These are phyloP conservation scores for Plodia interpunctella DNA, from an alignment of 1,140 invertebrate genomes.

Conservation along the genomic window DNA sequence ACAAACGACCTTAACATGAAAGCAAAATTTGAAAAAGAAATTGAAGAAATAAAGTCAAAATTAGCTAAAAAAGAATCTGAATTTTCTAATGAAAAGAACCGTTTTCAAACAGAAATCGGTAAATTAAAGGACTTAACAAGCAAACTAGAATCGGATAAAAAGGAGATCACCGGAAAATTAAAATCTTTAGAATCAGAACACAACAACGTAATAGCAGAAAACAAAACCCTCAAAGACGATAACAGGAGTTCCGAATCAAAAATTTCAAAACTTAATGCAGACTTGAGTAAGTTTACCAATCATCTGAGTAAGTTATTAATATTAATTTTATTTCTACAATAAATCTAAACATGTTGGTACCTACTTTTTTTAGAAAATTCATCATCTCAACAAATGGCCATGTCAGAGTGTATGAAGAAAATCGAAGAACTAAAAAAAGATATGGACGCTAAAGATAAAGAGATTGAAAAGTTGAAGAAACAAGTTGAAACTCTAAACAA, in stretches of 20 bases:
- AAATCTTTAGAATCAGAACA: constrained; percentile 69
- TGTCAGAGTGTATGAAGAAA: constrained; percentile 75
- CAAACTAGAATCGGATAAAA: constrained; percentile 71
- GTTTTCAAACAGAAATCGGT: constrained; percentile 73
- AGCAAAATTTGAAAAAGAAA: constrained; percentile 62
- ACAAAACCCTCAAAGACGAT: constrained; percentile 71
- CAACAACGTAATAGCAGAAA: constrained; percentile 42
- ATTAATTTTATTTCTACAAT: no score
- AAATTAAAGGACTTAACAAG: constrained; percentile 69
- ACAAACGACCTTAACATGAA: constrained; percentile 70
- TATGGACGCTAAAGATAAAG: constrained; percentile 77
- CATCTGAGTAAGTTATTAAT: background rate
- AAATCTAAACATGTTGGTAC: no score
- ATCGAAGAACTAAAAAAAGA: constrained; percentile 77
- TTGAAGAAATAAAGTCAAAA: constrained; percentile 74
- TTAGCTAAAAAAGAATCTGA: constrained; percentile 70
- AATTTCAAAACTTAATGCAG: constrained; percentile 76
- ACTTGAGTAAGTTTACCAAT: constrained; percentile 65
- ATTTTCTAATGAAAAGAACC: constrained; percentile 73
- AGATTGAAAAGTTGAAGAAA: constrained; percentile 78
- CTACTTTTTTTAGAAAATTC: constrained; percentile 70
- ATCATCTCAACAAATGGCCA: constrained; percentile 70
- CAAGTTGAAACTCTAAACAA: constrained; percentile 72
- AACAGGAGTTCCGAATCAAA: constrained; percentile 79
- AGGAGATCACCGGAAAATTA: constrained; percentile 68